Evolutionary conservation across 2,113 vertebrate genomes (phyloP), one percentile per base, ranked within the genome.

Genomic region (Vulpes ferrilata): DNA sequence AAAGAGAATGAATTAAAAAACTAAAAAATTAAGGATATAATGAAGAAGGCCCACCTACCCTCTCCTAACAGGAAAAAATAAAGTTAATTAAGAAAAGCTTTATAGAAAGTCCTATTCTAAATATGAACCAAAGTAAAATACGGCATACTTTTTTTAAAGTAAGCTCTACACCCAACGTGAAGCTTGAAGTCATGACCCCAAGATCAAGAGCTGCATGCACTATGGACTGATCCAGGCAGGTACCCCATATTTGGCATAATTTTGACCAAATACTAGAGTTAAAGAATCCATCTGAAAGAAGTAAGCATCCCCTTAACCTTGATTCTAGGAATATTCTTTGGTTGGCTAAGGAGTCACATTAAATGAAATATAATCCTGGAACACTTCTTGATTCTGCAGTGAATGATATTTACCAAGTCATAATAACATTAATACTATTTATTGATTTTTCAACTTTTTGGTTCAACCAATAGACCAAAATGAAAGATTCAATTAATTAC

Each of bases 51-150:
- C 51, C 35, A 90, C 20, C 74, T 81, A 65, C 51, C 43, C 57
- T 82, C 62, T 83, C 79, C 7, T 17, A 89, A 32, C 57, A 83
- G 91, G 53, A 73, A 93, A 64, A 78, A 82, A 81, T 43, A 48
- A 60, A 79, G 55, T 27, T 81, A 69, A 67, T 55, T 53, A 12
- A 19, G 25, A 87, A 88, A 88, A 27, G 22, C 12, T 35, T 65
- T 78, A 69, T 48, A 73, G 11, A 71, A 87, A 95, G 19, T 19
- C 27, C 62, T 43, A 4, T 76, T 69, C 22, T 74, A 95, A 90
- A 69, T 62, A 91, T 57, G 27, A 78, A 71, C 43, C 78, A 82
- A 76, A 93, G 93, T 87, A 83, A 95, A 90, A 67, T 60, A 32
- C n/a, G 35, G 76, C 32, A 86, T 27, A 27, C 25, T 76, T 30